Evolutionary conservation across 2,888 invertebrate species (phyloP).

Genomic region (Punctoribates punctum): DNA sequence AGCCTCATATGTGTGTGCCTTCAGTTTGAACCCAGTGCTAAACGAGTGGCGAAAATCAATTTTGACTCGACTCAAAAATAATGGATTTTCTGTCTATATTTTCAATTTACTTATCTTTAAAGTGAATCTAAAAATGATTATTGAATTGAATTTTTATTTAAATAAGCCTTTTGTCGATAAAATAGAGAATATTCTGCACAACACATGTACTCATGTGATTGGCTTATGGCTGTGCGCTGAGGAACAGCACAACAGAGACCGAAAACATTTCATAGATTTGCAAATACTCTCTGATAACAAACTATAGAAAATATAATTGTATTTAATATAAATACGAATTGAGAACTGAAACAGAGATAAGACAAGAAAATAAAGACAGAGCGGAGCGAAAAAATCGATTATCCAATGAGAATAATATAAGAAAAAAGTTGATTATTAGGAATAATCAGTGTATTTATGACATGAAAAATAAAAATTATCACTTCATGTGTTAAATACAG

Average conservation of each 20-base stretch:
- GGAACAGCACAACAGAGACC: too few species aligned
- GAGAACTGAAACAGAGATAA: too few species aligned
- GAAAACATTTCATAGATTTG: too few species aligned
- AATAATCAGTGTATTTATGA: neutral
- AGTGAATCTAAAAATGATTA: neutral
- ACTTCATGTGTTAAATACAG: neutral
- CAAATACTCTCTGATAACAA: too few species aligned
- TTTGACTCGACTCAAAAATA: too few species aligned
- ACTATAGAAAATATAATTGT: too few species aligned
- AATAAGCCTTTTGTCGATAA: neutral
- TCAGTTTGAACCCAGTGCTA: too few species aligned
- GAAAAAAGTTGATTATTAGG: neutral
- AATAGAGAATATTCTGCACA: neutral
- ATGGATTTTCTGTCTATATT: neutral
- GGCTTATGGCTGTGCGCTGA: neutral
- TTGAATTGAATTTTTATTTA: constrained; percentile 18
- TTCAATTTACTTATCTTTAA: neutral
- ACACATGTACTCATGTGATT: neutral
- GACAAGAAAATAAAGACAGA: too few species aligned
- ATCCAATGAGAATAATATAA: constrained; percentile 1
- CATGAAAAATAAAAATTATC: neutral
- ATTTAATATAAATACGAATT: too few species aligned
- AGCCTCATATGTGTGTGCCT: too few species aligned
- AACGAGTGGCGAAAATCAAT: too few species aligned
- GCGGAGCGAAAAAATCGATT: neutral